Evolutionary conservation across 1,140 invertebrate species (phyloP), one percentile per base, ranked within the genome.

Genomic region (Semibalanus balanoides): DNA sequence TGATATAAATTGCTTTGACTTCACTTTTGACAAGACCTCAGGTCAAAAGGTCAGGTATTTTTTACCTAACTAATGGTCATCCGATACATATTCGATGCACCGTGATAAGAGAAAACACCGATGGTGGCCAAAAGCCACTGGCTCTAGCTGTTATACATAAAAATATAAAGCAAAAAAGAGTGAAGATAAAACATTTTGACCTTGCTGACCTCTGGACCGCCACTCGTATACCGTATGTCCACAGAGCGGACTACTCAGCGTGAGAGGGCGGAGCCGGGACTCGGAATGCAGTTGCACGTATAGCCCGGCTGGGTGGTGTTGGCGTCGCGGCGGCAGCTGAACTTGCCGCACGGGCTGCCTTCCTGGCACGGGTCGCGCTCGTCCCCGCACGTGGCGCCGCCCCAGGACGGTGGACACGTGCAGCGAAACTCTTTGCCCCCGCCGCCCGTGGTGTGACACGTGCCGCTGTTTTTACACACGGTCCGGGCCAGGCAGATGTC

Each of bases 391-490:
- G 51, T 64, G 51, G 51, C 51, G 51, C 51, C 51, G 51, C 51
- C 14, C 51, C 51, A 64, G 51, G 51, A 1, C 51, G 51, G 51
- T 19, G 51, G 51, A 19, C 51, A 64, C 51, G 51, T 64, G 51
- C 51, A 64, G 51, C 51, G 51, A 19, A 64, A 64, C 51, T 64
- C 14, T 14, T 11, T 40, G 35, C 35, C 51, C 1, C 51, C 51
- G 22, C 51, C 51, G 51, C 51, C 51, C 51, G 51, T 64, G 51
- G 51, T 22, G 51, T 64, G 51, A 78, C 79, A 84, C 30, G 76
- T 79, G 77, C 81, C 77, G 64, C 80, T 74, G 74, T 78, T 79
- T 27, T 77, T 73, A 25, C 96, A 97, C 0, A 92, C 89, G 79
- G 91, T 90, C 28, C n/a, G 70, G 19, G 70, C 70, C 70, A 72